Conservation (phyloP, 35 echinoderm and acorn worm species). For the Apostichopus japonicus region DNA sequence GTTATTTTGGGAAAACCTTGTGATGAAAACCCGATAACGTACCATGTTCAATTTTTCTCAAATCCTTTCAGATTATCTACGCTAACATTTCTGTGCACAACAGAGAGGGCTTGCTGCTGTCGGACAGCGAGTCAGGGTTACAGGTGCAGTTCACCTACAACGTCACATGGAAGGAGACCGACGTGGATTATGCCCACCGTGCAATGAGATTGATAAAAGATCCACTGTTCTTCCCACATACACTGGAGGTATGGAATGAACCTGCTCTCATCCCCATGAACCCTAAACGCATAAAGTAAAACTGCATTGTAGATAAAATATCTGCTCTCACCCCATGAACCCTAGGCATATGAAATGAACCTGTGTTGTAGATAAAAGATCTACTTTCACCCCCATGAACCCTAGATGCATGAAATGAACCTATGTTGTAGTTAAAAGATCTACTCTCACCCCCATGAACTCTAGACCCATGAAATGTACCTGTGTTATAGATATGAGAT, state of each 20-base stretch:
- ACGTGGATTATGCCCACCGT: conserved; percentile 74
- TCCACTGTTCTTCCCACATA: conserved; percentile 88
- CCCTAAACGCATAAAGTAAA: conserved; percentile 66
- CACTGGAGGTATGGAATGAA: conserved; percentile 77
- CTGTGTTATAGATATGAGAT: too few species aligned
- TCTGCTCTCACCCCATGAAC: conserved; percentile 56
- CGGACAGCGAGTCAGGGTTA: conserved; percentile 63
- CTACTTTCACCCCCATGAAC: conserved; percentile 59
- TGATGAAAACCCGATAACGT: not conserved
- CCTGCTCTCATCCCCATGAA: conserved; percentile 53
- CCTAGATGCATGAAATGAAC: conserved; percentile 64
- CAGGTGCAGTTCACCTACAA: conserved; percentile 90
- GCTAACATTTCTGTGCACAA: conserved; percentile 84
- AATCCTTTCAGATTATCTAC: conserved; percentile 77
- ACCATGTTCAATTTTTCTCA: not conserved
- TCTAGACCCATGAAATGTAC: too few species aligned
- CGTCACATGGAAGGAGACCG: conserved; percentile 85
- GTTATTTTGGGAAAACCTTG: too few species aligned
- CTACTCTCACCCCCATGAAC: too few species aligned
- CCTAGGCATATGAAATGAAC: conserved; percentile 63
- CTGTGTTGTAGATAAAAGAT: too few species aligned
- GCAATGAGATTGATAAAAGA: conserved; percentile 71
- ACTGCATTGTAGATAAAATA: too few species aligned
- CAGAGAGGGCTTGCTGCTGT: conserved; percentile 64
- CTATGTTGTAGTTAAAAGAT: too few species aligned